phyloP scores from a whole-genome alignment of 1,140 invertebrate genomes.

The Campodea augens region DNA sequence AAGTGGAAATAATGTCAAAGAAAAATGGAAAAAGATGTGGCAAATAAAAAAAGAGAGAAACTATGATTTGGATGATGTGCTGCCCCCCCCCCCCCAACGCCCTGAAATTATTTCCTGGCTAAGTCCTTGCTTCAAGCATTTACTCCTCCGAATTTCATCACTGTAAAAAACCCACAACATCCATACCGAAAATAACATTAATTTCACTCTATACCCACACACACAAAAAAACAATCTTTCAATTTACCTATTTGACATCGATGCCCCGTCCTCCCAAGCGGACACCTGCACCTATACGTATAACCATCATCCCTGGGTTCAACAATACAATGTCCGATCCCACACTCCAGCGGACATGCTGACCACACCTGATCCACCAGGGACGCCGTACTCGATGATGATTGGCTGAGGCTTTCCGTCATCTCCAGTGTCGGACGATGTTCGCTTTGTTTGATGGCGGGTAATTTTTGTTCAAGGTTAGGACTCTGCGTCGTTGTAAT shows the following conservation, averaged over 20 bases:
- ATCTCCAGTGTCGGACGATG: background rate
- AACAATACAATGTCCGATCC: background rate
- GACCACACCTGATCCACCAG: background rate
- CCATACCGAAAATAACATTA: too few species aligned
- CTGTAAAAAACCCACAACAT: too few species aligned
- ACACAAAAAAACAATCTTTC: too few species aligned
- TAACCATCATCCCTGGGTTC: background rate
- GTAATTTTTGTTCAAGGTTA: background rate
- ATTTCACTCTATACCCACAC: too few species aligned
- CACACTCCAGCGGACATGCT: background rate
- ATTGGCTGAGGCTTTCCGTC: background rate
- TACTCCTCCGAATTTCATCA: too few species aligned
- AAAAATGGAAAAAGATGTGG: too few species aligned
- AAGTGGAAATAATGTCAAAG: too few species aligned
- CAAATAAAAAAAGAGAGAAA: too few species aligned
- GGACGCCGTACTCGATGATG: background rate
- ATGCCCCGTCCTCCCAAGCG: background rate
- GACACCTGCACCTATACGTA: background rate
- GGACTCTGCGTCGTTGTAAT: background rate
- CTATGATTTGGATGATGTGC: too few species aligned
- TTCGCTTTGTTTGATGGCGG: background rate
- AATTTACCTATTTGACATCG: background rate
- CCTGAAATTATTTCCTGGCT: too few species aligned
- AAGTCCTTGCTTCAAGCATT: too few species aligned
- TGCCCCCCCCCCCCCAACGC: too few species aligned